Percentiles rank a stretch among this genome's conserved stretches.
Evolutionary conservation across 2,797 vertebrate genomes (phyloP).

Genomic region (Paguma larvata): DNA sequence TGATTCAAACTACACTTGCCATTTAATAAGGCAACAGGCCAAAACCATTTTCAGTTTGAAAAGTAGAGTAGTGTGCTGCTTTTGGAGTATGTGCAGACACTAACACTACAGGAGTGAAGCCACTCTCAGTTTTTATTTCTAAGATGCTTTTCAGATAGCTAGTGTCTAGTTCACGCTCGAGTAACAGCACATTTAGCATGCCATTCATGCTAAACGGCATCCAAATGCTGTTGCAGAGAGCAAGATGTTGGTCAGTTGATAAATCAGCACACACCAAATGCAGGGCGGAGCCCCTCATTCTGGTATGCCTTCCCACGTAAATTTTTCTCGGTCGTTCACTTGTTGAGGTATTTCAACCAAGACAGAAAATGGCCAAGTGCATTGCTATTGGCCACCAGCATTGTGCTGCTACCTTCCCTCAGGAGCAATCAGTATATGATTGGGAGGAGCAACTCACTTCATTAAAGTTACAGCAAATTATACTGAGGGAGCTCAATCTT

Average conservation of each 20-base stretch:
- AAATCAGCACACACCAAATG: neutral
- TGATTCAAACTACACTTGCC: neutral
- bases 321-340: neutral
- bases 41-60: neutral
- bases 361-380: neutral
- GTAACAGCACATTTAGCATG: neutral
- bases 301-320: no score
- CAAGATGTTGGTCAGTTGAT: neutral
- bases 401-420: neutral
- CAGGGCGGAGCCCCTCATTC: no score
- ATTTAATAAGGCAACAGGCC: neutral
- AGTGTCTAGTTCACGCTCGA: neutral
- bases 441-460: neutral
- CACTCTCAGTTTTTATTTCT: slow-evolving; percentile 11
- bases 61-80: neutral
- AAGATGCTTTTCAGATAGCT: slow-evolving; percentile 43
- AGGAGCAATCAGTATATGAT: neutral
- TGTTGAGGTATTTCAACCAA: neutral
- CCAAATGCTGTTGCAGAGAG: neutral
- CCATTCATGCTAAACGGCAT: neutral
- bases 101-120: neutral
- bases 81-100: neutral
- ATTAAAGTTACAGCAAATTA: neutral
- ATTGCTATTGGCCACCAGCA: neutral
- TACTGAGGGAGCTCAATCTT: neutral